Evolutionary conservation across 1,140 invertebrate species (phyloP).

Genomic region (Cydia fagiglandana): DNA sequence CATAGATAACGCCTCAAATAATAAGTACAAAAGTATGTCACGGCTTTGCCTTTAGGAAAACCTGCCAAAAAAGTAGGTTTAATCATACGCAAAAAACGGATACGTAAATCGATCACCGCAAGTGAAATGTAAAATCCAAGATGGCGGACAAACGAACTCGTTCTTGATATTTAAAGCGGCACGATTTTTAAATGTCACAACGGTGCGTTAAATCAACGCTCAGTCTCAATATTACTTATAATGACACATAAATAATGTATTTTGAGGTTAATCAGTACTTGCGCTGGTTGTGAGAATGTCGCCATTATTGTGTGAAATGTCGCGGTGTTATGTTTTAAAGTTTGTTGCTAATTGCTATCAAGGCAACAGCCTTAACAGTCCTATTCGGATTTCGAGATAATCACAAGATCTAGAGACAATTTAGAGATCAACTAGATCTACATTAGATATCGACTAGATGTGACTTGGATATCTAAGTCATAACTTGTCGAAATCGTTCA

Average conservation of each 20-base stretch:
- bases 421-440: too few relatives aligned
- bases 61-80: not conserved
- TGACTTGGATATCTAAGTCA: too few relatives aligned
- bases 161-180: conserved; percentile 22
- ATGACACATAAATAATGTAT: not conserved
- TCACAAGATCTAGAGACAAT: too few relatives aligned
- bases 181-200: conserved; percentile 28
- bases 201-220: not conserved
- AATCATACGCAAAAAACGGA: not conserved
- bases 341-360: not conserved
- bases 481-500: too few relatives aligned
- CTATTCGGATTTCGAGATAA: too few relatives aligned
- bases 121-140: conserved; percentile 17
- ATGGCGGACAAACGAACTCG: not conserved
- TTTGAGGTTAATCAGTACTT: conserved; percentile 26
- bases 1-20: too few relatives aligned
- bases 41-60: not conserved
- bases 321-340: conserved; percentile 1
- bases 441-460: too few relatives aligned
- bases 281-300: conserved; percentile 1
- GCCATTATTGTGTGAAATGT: not conserved
- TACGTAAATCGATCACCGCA: conserved; percentile 5
- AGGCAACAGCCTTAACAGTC: too few relatives aligned
- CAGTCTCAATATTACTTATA: conserved; percentile 3
- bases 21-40: not conserved